phyloP scores from a whole-genome alignment of 1,140 invertebrate genomes.

The Drosophila cardini region DNA sequence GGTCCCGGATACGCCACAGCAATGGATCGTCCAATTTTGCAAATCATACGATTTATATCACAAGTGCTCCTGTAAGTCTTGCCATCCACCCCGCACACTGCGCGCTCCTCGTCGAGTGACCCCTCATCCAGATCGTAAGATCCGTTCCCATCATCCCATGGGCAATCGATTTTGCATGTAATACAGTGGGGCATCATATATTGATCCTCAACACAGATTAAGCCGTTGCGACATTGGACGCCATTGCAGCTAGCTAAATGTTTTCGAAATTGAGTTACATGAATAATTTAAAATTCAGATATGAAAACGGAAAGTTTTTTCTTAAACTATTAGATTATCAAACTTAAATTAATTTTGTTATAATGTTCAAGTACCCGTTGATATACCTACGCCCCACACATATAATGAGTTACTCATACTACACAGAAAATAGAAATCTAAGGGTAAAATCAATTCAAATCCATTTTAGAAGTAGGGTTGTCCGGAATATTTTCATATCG shows the following conservation, averaged over 20 bases:
- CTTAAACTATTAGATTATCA: no score
- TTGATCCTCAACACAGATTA: conserved; percentile 94
- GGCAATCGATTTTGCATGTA: conserved; percentile 90
- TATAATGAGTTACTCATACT: no score
- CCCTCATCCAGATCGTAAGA: conserved; percentile 48
- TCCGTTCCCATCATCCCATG: conserved; percentile 63
- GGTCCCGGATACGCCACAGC: conserved; percentile 94
- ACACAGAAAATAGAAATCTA: no score
- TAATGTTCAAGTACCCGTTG: no score
- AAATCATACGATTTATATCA: conserved; percentile 93
- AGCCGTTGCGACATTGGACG: conserved; percentile 91
- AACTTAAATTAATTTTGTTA: no score
- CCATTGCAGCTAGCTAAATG: conserved; percentile 90
- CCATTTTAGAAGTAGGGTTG: no score
- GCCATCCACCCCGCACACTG: conserved; percentile 94
- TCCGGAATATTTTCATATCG: no score
- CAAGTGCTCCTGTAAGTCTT: conserved; percentile 94
- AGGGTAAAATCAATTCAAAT: no score
- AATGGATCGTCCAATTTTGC: conserved; percentile 91
- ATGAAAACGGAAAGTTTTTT: no score
- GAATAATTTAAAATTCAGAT: neutral
- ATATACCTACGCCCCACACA: no score
- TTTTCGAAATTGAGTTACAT: conserved; percentile 13
- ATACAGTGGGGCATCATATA: conserved; percentile 94
- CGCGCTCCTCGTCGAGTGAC: conserved; percentile 82